Percentiles rank a stretch among this genome's conserved stretches.
phyloP scores from a whole-genome alignment of 2,113 vertebrate species.

The Columba janthina region DNA sequence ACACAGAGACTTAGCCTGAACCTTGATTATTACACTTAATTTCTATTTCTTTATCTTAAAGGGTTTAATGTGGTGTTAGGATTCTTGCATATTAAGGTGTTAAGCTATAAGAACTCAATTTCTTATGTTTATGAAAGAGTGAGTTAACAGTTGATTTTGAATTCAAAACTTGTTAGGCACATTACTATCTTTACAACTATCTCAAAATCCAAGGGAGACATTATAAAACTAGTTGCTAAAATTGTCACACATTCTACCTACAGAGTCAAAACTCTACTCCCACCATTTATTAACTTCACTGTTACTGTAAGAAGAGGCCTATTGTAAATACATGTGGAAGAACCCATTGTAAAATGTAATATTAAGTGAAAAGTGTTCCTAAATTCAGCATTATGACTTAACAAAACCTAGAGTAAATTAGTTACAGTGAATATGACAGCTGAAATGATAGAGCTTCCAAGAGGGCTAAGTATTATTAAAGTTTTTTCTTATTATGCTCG shows the following conservation, averaged over 20 bases:
- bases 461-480: background rate
- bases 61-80: background rate
- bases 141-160: background rate
- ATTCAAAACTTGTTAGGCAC: background rate
- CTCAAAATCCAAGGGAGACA: background rate
- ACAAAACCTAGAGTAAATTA: background rate
- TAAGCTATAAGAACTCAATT: background rate
- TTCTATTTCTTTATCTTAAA: background rate
- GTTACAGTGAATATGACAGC: background rate
- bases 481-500: background rate
- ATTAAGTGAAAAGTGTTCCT: background rate
- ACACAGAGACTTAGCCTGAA: rapidly evolving
- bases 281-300: background rate
- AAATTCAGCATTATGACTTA: background rate
- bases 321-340: background rate
- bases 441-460: background rate
- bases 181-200: background rate
- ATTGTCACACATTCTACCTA: background rate
- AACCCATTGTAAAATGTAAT: background rate
- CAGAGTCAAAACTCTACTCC: background rate
- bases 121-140: background rate
- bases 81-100: background rate
- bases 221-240: background rate
- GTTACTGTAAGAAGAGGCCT: background rate
- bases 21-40: background rate